A percentile compares a stretch with the other conserved stretches of the same genome.
Evolutionary conservation across 1,140 invertebrate species (phyloP).

Genomic region (Aphis gossypii): DNA sequence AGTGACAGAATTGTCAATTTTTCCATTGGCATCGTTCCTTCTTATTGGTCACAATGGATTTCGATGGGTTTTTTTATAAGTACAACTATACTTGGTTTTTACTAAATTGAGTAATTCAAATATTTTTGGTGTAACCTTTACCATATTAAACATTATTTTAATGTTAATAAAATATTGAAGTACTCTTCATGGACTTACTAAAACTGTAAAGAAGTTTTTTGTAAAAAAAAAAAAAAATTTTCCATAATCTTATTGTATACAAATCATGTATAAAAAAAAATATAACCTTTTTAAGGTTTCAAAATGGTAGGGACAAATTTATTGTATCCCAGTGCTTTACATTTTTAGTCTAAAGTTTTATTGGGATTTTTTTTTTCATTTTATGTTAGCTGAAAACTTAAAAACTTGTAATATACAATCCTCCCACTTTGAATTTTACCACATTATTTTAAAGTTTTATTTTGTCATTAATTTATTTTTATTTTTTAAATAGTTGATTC

Average conservation of each 20-base stretch:
- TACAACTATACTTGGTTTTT: constrained; percentile 17
- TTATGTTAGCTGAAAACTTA: neutral
- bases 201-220: neutral
- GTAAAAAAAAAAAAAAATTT: neutral
- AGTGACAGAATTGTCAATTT: constrained; percentile 18
- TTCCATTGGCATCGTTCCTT: constrained; percentile 1
- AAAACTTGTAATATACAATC: constrained; percentile 11
- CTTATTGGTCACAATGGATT: constrained; percentile 29
- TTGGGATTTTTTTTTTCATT: neutral
- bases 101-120: neutral
- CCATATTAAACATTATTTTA: neutral
- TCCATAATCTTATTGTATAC: neutral
- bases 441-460: neutral
- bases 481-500: neutral
- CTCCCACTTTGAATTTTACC: neutral
- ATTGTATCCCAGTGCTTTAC: neutral
- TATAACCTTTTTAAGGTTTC: neutral
- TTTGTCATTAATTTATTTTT: neutral
- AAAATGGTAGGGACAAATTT: neutral
- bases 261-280: neutral
- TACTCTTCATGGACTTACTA: neutral
- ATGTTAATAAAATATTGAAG: constrained; percentile 3
- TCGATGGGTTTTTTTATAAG: constrained; percentile 38
- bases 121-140: constrained; percentile 16
- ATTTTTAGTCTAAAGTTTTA: neutral